Conservation (phyloP, 2,888 invertebrate genomes). For the Drosophila pseudotakahashii region DNA sequence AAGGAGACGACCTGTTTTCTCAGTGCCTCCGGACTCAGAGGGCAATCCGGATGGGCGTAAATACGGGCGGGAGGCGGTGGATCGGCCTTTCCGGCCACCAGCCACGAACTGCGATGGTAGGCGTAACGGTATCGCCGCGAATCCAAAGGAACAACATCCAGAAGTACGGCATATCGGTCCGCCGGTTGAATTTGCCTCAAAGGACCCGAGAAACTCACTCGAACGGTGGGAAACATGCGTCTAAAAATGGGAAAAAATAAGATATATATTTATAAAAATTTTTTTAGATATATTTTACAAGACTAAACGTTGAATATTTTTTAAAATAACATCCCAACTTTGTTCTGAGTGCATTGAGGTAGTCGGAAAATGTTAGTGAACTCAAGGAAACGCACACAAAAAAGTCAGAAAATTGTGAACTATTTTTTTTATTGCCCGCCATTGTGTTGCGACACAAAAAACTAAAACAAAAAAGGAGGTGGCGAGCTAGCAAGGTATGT, state of each 20-base stretch:
- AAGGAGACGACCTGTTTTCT: conserved; percentile 98
- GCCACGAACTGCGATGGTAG: conserved; percentile 98
- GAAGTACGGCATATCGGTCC: conserved; percentile 94
- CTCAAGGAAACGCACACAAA: conserved; percentile 2
- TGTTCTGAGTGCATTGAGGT: background rate
- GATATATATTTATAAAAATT: background rate
- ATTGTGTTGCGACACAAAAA: conserved; percentile 30
- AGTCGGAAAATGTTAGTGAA: background rate
- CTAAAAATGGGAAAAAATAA: conserved; percentile 86
- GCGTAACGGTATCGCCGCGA: conserved; percentile 98
- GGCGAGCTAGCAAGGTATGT: conserved; percentile 51
- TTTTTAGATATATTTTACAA: no score
- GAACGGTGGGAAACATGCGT: conserved; percentile 98
- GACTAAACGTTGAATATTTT: no score
- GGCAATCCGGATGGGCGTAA: conserved; percentile 98
- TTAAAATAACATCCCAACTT: background rate
- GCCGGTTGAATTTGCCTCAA: conserved; percentile 88
- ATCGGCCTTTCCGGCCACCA: conserved; percentile 99
- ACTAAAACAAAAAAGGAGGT: background rate
- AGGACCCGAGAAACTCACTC: conserved; percentile 94
- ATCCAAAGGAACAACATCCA: conserved; percentile 99
- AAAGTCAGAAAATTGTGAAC: conserved; percentile 24
- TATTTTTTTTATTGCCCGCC: conserved; percentile 61
- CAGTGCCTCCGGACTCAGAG: conserved; percentile 97
- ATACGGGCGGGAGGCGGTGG: conserved; percentile 96